Base-by-base conservation (phyloP, 2,888 invertebrate species). In the Lomographa bimaculata region DNA sequence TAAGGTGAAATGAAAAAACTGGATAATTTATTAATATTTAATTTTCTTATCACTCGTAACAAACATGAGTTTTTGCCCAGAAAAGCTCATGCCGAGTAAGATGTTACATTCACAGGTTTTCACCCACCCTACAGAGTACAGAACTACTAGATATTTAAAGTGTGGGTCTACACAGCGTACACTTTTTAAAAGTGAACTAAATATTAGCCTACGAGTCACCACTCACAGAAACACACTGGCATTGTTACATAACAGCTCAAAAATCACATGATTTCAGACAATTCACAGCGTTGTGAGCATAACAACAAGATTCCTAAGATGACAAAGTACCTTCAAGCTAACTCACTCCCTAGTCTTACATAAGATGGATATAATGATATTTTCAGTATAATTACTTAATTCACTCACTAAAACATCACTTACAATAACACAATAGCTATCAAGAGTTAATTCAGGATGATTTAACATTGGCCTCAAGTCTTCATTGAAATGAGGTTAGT, bases 191-290 rank as follows among this genome's bases (percentile, higher is more conserved):
- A 62, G 66, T 64, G 63, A 68, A 66, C 64, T 67, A 63, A 64
- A 64, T 2, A 54, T 60, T 60, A 65, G 64, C 60, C 54, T 63
- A 58, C 66, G 56, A 57, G 17, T 61, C 67, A 64, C 63, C 69
- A 65, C 66, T 60, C 68, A 66, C 64, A 62, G 63, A 65, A 64
- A 64, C 66, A 64, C 63, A 67, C 61, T 61, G 65, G 68, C 57
- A 60, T 54, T 54, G 74, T 85, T 83, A 80, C 71, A 83, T 84
- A 86, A 84, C 74, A 74, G 63, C 60, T 69, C 67, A 54, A n/a
- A 56, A 66, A 76, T 79, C 82, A 85, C 80, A 82, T 77, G 79
- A 76, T 76, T 75, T 64, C 60, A 64, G 58, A 71, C 53, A 71
- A 66, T 74, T 68, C 72, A 77, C 74, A 69, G 66, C 57, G 69